Evolutionary conservation across 2,113 vertebrate species (phyloP).

Genomic region (Agelaius tricolor): DNA sequence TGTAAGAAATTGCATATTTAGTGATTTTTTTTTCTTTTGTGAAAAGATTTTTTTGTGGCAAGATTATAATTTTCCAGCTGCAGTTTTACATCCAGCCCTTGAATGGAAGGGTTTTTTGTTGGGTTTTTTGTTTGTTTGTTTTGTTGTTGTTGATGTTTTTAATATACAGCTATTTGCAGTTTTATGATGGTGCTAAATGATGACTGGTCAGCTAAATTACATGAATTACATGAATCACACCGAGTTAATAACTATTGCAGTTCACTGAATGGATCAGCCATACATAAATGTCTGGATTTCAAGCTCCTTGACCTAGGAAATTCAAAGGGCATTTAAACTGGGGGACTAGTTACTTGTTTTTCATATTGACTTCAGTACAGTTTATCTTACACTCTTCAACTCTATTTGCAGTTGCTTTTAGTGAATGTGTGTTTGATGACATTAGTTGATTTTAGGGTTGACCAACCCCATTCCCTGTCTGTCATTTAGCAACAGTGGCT

Average conservation of each 20-base stretch:
- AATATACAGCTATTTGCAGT: background rate
- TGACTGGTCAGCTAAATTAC: background rate
- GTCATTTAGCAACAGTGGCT: constrained; percentile 4
- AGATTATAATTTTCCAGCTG: background rate
- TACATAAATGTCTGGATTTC: background rate
- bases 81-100: background rate
- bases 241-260: background rate
- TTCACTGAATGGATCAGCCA: background rate
- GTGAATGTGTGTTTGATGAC: background rate
- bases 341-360: background rate
- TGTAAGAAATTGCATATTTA: constrained; percentile 5
- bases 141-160: background rate
- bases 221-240: background rate
- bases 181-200: background rate
- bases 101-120: background rate
- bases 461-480: background rate
- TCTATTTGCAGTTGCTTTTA: background rate
- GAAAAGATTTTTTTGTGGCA: background rate
- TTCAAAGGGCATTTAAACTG: background rate
- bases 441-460: constrained; percentile 22
- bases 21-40: background rate
- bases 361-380: background rate
- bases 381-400: background rate
- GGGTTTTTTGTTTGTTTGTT: background rate
- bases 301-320: background rate